Percentiles rank a stretch among this genome's conserved stretches.
phyloP scores from a whole-genome alignment of 2,113 vertebrate genomes.

The Neoarius graeffei region DNA sequence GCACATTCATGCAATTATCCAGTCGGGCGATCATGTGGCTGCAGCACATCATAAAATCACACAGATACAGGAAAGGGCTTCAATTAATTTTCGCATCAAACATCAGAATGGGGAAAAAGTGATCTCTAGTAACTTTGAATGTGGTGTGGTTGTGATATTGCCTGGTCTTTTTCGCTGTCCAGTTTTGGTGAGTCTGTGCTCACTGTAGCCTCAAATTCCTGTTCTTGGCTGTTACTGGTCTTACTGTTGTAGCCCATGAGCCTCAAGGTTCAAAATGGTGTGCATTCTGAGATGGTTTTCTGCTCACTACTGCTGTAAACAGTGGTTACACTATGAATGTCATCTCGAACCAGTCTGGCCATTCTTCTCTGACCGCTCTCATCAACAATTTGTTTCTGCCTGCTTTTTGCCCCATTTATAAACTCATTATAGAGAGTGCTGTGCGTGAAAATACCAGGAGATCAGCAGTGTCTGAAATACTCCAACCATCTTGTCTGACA shows the following conservation, averaged over 20 bases:
- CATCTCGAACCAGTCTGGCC: neutral
- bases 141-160: neutral
- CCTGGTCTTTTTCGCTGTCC: neutral
- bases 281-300: neutral
- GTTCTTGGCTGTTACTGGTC: neutral
- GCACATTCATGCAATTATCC: neutral
- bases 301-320: neutral
- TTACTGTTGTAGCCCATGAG: neutral
- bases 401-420: neutral
- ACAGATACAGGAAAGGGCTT: neutral
- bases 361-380: neutral
- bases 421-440: neutral
- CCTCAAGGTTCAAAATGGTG: neutral
- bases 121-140: neutral
- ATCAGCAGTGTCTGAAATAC: neutral
- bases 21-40: neutral
- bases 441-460: neutral
- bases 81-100: neutral
- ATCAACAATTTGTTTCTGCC: neutral
- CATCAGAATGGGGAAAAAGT: neutral
- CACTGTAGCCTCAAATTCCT: neutral
- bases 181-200: neutral
- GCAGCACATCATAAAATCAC: neutral
- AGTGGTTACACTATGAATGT: neutral
- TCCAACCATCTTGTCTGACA: neutral